Conservation (phyloP, 2,797 vertebrate species). For the Thripadectes ignobilis region DNA sequence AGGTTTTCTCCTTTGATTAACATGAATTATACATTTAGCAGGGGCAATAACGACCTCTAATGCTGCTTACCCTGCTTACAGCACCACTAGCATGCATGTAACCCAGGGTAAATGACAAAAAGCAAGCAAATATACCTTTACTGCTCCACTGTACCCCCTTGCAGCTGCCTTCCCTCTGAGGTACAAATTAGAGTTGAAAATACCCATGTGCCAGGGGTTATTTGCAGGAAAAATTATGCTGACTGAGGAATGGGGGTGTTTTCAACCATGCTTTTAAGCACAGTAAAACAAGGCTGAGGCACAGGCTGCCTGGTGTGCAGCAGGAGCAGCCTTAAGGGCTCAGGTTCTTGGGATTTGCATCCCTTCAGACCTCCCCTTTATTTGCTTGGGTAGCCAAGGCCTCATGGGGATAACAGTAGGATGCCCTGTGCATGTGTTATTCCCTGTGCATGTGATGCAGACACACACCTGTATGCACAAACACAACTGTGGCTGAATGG, state of each 20-base stretch:
- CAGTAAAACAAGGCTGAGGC: not conserved
- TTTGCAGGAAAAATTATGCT: not conserved
- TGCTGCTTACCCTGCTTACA: not conserved
- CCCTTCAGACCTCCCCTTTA: not conserved
- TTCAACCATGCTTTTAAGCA: not conserved
- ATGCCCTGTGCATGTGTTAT: not conserved
- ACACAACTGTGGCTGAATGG: rapidly evolving
- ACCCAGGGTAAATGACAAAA: not conserved
- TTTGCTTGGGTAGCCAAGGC: not conserved
- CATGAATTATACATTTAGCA: not conserved
- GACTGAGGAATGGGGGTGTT: not conserved
- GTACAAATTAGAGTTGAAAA: not conserved
- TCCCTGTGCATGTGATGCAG: not conserved
- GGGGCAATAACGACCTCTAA: not conserved
- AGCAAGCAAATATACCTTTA: not conserved
- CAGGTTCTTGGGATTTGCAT: not conserved
- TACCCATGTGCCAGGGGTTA: not conserved
- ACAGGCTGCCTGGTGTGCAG: not conserved
- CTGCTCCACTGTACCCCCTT: not conserved
- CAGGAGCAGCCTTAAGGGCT: not conserved
- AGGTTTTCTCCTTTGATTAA: not conserved
- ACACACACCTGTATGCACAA: not conserved
- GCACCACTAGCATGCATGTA: not conserved
- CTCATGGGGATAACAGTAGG: rapidly evolving
- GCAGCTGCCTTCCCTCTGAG: not conserved